phyloP scores from a whole-genome alignment of 2,113 vertebrate genomes.

The Oryzias curvinotus region DNA sequence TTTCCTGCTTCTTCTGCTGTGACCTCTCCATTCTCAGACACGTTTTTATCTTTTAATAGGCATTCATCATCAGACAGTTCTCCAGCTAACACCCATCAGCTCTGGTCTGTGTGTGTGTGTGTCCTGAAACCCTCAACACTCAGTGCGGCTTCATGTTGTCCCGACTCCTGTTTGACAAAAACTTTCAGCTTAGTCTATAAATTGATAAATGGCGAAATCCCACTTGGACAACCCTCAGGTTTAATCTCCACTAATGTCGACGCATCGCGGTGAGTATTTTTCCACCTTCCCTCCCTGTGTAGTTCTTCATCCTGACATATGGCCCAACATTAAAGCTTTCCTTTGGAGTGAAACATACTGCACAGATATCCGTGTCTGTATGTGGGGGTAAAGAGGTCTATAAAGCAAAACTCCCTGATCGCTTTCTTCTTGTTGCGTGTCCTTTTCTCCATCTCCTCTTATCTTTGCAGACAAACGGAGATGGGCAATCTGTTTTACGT shows the following conservation, averaged over 20 bases:
- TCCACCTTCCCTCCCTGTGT: conserved; percentile 4
- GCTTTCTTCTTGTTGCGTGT: conserved; percentile 44
- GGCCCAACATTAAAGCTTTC: conserved; percentile 46
- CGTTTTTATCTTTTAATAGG: neutral
- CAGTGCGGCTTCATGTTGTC: conserved; percentile 18
- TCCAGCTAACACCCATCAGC: conserved; percentile 4
- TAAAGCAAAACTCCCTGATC: conserved; percentile 52
- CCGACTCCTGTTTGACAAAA: conserved; percentile 22
- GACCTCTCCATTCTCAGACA: neutral
- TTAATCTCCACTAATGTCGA: conserved; percentile 48
- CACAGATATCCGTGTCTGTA: conserved; percentile 43
- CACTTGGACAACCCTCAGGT: conserved; percentile 33
- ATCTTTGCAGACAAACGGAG: conserved; percentile 45
- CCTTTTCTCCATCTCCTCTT: conserved; percentile 36
- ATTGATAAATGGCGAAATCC: conserved; percentile 38
- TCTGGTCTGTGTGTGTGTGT: neutral
- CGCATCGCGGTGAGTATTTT: conserved; percentile 30
- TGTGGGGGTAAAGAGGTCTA: conserved; percentile 45
- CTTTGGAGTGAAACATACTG: conserved; percentile 53
- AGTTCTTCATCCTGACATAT: conserved; percentile 49
- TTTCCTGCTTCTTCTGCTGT: neutral
- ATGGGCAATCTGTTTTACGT: conserved; percentile 40
- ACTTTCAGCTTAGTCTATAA: conserved; percentile 22
- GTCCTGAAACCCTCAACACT: conserved; percentile 11
- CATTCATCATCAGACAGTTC: conserved; percentile 17